These are phyloP conservation scores for Abramis brama DNA, from an alignment of 2,113 vertebrate genomes.

Conservation along the genomic window DNA sequence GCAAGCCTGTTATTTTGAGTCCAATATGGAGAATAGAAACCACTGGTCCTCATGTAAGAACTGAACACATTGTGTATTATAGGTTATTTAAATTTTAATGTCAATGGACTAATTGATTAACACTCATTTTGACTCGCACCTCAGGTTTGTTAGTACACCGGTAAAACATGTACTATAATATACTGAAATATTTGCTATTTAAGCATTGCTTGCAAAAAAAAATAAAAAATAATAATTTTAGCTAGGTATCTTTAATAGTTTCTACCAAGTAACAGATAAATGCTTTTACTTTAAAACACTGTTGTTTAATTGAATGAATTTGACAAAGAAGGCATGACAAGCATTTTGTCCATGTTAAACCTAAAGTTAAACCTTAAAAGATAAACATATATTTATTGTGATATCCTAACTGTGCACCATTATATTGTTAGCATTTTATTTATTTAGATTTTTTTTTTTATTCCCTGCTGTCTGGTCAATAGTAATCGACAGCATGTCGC, in stretches of 20 bases:
- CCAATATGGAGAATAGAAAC: conserved; percentile 1
- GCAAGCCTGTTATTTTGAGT: neutral
- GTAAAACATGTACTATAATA: neutral
- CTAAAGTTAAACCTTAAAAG: neutral
- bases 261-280: neutral
- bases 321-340: neutral
- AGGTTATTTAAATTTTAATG: neutral
- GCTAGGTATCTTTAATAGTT: neutral
- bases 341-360: neutral
- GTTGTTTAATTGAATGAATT: neutral
- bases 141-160: neutral
- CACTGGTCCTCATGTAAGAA: conserved; percentile 3
- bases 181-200: neutral
- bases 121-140: neutral
- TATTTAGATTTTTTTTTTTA: neutral
- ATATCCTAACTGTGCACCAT: neutral
- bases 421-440: neutral
- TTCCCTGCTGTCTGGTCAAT: neutral
- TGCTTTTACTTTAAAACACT: neutral
- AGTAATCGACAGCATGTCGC: neutral
- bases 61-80: neutral
- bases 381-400: neutral
- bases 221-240: neutral
- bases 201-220: too few relatives aligned
- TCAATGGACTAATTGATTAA: neutral